A percentile compares a stretch with the other conserved stretches of the same genome.
Evolutionary conservation across 2,113 vertebrate species (phyloP).

Genomic region (Kobus ellipsiprymnus): DNA sequence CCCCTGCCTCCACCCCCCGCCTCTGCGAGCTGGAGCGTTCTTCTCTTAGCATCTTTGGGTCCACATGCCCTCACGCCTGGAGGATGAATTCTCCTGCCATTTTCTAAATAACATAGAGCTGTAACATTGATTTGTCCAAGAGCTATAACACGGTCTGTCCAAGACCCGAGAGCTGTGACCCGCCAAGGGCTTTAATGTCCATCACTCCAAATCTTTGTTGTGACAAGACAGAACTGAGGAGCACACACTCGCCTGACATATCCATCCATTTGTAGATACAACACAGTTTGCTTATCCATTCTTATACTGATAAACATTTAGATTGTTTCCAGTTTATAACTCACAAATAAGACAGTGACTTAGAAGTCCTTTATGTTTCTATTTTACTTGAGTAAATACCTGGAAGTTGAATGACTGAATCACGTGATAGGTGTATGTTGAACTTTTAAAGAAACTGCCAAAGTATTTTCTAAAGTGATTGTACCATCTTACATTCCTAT

Average conservation of each 20-base stretch:
- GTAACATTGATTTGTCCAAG: too few relatives aligned
- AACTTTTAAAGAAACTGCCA: background rate
- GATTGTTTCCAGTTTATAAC: background rate
- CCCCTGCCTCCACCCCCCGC: rapidly evolving
- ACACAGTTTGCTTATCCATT: background rate
- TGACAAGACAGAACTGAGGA: too few relatives aligned
- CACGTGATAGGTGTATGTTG: background rate
- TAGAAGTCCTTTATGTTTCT: background rate
- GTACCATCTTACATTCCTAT: background rate
- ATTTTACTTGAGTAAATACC: background rate
- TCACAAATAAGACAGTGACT: background rate
- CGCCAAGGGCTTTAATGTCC: too few relatives aligned
- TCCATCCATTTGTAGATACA: background rate
- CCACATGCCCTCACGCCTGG: rapidly evolving
- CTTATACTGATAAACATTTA: background rate
- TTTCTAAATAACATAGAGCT: too few relatives aligned
- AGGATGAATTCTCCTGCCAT: too few relatives aligned
- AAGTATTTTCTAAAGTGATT: background rate
- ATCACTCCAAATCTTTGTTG: too few relatives aligned
- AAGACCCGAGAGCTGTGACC: too few relatives aligned
- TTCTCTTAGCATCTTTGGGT: too few relatives aligned
- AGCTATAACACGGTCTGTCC: too few relatives aligned
- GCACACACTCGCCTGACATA: too few relatives aligned
- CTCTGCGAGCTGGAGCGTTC: too few relatives aligned
- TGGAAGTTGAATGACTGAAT: background rate